A percentile compares a stretch with the other conserved stretches of the same genome.
These are phyloP conservation scores for Margaritifera margaritifera DNA, from an alignment of 2,888 invertebrate genomes.

Conservation along the genomic window DNA sequence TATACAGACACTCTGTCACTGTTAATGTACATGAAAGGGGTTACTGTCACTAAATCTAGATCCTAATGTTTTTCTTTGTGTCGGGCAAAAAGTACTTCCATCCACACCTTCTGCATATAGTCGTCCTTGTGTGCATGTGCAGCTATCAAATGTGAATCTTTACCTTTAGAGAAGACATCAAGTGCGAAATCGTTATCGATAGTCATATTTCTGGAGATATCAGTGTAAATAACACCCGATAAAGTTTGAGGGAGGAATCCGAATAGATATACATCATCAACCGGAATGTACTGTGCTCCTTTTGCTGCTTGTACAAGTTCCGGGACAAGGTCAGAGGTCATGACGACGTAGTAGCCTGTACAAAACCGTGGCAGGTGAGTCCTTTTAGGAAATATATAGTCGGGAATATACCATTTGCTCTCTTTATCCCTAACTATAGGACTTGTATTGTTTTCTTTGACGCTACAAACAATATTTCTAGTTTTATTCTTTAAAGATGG, in stretches of 20 bases:
- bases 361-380: slow-evolving; percentile 64
- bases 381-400: slow-evolving; percentile 37
- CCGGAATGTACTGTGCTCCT: slow-evolving; percentile 52
- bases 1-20: no score
- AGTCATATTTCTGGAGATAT: slow-evolving; percentile 88
- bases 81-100: no score
- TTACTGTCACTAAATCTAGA: no score
- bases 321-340: slow-evolving; percentile 52
- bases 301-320: slow-evolving; percentile 56
- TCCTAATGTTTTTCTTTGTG: no score
- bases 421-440: slow-evolving; percentile 44
- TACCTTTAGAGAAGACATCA: slow-evolving; percentile 31
- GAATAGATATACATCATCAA: slow-evolving; percentile 68
- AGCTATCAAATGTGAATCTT: slow-evolving; percentile 16
- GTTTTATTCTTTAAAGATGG: slow-evolving; percentile 31
- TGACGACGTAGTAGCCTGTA: slow-evolving; percentile 57
- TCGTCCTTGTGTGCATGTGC: slow-evolving; percentile 24
- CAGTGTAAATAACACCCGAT: slow-evolving; percentile 41
- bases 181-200: slow-evolving; percentile 76
- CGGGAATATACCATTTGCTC: slow-evolving; percentile 56
- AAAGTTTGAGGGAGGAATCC: slow-evolving; percentile 52
- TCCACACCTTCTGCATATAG: slow-evolving; percentile 43
- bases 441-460: slow-evolving; percentile 41
- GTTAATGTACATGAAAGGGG: no score
- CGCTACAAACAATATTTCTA: slow-evolving; percentile 45